phyloP scores from a whole-genome alignment of 2,888 invertebrate genomes.

The Orthosia cruda region DNA sequence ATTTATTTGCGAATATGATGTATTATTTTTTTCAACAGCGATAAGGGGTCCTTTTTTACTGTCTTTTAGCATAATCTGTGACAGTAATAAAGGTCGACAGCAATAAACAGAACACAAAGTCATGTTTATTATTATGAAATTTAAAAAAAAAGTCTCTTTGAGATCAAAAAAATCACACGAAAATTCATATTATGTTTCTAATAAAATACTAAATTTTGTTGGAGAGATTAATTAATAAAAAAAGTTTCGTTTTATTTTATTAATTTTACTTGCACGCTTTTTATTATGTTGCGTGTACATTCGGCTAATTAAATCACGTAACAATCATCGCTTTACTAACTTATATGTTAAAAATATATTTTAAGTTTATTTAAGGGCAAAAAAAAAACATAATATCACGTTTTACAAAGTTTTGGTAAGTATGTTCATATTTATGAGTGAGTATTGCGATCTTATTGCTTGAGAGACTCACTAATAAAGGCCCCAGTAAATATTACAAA shows the following conservation, averaged over 20 bases:
- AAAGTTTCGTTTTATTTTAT: no score
- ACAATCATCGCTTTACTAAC: conserved; percentile 57
- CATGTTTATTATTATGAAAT: no score
- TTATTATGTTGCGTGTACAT: conserved; percentile 52
- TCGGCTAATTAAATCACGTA: conserved; percentile 30
- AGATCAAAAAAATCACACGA: no score
- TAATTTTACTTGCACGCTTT: conserved; percentile 19
- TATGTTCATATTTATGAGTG: conserved; percentile 22
- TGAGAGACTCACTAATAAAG: conserved; percentile 4
- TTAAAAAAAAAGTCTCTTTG: no score
- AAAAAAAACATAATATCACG: background rate
- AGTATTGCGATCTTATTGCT: background rate
- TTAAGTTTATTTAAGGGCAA: background rate
- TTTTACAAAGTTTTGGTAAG: conserved; percentile 32
- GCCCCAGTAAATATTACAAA: no score
- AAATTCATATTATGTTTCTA: no score
- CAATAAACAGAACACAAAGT: no score
- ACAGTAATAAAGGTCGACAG: background rate
- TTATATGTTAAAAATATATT: conserved; percentile 27
- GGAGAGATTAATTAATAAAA: no score
- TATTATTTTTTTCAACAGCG: background rate
- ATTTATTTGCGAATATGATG: background rate
- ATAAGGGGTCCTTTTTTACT: background rate
- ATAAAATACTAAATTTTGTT: no score
- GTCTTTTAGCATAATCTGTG: background rate